Conservation (phyloP, 2,797 vertebrate genomes). For the Muscicapa comitata region DNA sequence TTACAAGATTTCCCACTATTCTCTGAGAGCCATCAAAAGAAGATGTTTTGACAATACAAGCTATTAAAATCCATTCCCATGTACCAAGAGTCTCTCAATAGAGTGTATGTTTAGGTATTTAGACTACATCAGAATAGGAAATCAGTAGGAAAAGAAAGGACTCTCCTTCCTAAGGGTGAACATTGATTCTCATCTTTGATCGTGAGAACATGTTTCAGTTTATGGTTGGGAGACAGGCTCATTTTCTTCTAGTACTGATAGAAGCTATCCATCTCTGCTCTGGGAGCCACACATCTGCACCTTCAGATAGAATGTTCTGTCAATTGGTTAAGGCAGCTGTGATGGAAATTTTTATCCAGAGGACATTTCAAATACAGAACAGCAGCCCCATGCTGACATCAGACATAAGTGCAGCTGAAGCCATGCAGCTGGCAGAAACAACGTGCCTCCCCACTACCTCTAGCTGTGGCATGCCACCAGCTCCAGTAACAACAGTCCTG, state of each 20-base stretch:
- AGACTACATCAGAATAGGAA: neutral
- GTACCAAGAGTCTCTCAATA: neutral
- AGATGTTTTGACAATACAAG: neutral
- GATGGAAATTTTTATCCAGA: slow-evolving; percentile 51
- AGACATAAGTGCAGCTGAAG: neutral
- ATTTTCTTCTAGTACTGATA: neutral
- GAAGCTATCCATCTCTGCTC: slow-evolving; percentile 28
- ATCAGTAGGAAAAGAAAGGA: neutral
- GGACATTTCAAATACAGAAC: slow-evolving; percentile 32
- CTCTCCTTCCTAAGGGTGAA: neutral
- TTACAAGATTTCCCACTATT: neutral
- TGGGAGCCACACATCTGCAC: slow-evolving; percentile 19
- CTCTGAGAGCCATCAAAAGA: neutral
- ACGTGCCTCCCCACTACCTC: neutral
- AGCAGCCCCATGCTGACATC: slow-evolving; percentile 18
- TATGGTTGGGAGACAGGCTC: neutral
- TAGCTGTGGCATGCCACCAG: neutral
- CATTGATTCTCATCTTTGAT: neutral
- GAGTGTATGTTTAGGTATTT: neutral
- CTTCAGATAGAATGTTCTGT: slow-evolving; percentile 23
- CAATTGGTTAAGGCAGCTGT: slow-evolving; percentile 39
- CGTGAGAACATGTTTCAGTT: neutral
- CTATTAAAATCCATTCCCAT: neutral
- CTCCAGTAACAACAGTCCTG: neutral
- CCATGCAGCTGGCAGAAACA: neutral